A percentile compares a stretch with the other conserved stretches of the same genome.
Evolutionary conservation across 2,797 vertebrate genomes (phyloP).

Genomic region (Diplodus puntazzo): DNA sequence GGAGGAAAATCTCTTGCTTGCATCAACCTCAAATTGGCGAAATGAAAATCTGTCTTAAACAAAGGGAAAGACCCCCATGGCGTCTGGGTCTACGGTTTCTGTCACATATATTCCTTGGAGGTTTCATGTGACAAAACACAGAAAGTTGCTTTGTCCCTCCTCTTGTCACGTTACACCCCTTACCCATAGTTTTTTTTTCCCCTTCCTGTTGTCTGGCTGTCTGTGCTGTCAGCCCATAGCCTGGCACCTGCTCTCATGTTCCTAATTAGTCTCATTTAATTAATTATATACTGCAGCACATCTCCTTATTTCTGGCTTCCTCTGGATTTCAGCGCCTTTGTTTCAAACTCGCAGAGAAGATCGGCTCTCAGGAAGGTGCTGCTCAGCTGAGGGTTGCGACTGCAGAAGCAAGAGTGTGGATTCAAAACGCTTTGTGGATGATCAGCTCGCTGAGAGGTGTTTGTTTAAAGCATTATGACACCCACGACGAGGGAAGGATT

Average conservation of each 20-base stretch:
- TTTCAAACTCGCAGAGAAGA: slow-evolving; percentile 61
- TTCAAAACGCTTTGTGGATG: slow-evolving; percentile 15
- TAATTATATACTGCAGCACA: slow-evolving; percentile 90
- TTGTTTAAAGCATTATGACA: slow-evolving; percentile 17
- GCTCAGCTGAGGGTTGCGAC: slow-evolving; percentile 20
- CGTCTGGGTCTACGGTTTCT: slow-evolving; percentile 84
- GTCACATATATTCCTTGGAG: slow-evolving; percentile 89
- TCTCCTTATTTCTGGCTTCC: slow-evolving; percentile 80
- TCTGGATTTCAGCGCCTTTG: slow-evolving; percentile 70
- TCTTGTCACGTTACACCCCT: slow-evolving; percentile 88
- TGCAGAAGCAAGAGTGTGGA: slow-evolving; percentile 2
- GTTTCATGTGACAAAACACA: slow-evolving; percentile 90
- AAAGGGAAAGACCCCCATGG: slow-evolving; percentile 84
- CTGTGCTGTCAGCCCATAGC: slow-evolving; percentile 88
- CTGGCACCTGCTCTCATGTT: slow-evolving; percentile 92
- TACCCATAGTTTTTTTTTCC: slow-evolving; percentile 79
- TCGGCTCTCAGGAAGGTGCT: slow-evolving; percentile 37
- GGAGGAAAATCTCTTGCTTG: slow-evolving; percentile 81
- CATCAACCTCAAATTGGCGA: slow-evolving; percentile 83
- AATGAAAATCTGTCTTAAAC: slow-evolving; percentile 85
- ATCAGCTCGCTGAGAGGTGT: slow-evolving; percentile 23
- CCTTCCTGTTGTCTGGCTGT: slow-evolving; percentile 86
- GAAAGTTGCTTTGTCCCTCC: slow-evolving; percentile 90
- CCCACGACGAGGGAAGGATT: not conserved
- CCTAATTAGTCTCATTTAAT: slow-evolving; percentile 93